phyloP scores from a whole-genome alignment of 1,140 invertebrate species.

The Platyscapa corneri region DNA sequence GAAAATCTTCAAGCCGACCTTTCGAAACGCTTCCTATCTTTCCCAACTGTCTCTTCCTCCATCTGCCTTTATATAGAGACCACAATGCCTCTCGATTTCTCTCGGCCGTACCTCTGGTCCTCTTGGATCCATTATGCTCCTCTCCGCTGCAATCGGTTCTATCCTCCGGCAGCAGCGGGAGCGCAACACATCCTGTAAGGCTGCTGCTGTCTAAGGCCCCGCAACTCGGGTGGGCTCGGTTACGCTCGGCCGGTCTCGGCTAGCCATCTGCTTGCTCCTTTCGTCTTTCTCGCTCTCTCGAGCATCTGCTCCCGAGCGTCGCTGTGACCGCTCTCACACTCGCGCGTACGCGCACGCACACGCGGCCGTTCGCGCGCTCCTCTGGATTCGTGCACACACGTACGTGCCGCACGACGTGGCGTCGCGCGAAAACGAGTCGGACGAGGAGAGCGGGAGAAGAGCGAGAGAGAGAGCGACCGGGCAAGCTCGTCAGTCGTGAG shows the following conservation, averaged over 20 bases:
- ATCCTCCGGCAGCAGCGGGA: background rate
- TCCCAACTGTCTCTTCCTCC: background rate
- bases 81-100: background rate
- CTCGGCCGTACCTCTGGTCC: background rate
- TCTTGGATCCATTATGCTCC: background rate
- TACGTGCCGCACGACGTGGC: background rate
- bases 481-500: background rate
- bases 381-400: background rate
- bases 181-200: background rate
- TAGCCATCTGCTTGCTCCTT: background rate
- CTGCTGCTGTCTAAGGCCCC: conserved; percentile 4
- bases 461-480: background rate
- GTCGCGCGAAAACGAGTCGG: background rate
- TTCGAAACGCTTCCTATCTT: background rate
- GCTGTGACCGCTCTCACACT: background rate
- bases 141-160: background rate
- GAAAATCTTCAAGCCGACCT: no score
- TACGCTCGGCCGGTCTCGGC: background rate
- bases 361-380: background rate
- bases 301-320: conserved; percentile 37
- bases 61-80: background rate
- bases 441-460: conserved; percentile 15
- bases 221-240: background rate
- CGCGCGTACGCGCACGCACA: background rate
- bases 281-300: background rate